Conservation (phyloP, 2,113 vertebrate species). For the Maccullochella peelii region DNA sequence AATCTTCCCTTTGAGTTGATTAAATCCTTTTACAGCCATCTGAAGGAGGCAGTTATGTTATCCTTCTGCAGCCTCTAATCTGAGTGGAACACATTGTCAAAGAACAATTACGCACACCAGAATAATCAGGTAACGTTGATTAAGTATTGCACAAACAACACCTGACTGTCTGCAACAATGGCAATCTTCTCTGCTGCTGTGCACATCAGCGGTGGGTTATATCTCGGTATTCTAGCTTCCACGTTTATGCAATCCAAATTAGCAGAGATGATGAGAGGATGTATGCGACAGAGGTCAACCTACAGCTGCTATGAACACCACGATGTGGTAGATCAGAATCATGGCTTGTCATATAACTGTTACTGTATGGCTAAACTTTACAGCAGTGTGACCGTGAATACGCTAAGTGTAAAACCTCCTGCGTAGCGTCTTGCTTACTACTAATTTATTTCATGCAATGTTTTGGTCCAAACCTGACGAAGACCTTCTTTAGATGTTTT, state of each 20-base stretch:
- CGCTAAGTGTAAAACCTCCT: background rate
- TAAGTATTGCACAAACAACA: background rate
- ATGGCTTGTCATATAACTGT: no score
- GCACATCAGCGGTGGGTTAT: background rate
- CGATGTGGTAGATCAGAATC: background rate
- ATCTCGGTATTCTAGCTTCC: background rate
- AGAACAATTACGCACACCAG: background rate
- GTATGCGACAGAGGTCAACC: background rate
- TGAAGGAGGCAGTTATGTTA: background rate
- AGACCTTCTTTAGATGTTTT: no score
- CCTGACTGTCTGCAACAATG: background rate
- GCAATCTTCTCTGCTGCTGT: background rate
- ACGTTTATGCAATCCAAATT: background rate
- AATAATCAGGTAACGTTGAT: conserved; percentile 4
- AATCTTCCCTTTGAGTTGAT: background rate
- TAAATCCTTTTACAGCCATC: background rate
- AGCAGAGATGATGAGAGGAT: background rate
- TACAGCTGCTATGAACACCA: background rate
- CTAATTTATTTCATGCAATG: background rate
- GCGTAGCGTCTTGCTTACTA: background rate
- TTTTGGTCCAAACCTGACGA: background rate
- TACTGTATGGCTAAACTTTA: background rate
- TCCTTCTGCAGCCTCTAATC: background rate
- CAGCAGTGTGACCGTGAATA: no score
- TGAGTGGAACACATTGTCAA: background rate